Percentiles rank a stretch among this genome's conserved stretches.
Evolutionary conservation across 2,888 invertebrate species (phyloP).

Genomic region (Cheiracanthium punctorium): DNA sequence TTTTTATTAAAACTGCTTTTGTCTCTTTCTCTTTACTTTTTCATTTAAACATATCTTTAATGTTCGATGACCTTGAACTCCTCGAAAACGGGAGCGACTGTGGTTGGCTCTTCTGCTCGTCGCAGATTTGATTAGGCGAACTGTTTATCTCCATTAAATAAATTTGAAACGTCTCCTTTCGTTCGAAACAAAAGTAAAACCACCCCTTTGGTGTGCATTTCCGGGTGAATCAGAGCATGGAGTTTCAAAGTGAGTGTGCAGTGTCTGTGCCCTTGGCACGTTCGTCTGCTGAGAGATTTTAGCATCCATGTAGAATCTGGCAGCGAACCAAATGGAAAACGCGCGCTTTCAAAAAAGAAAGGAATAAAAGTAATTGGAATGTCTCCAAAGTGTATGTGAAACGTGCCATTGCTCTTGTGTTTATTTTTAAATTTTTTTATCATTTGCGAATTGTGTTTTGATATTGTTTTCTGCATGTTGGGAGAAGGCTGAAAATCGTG

Average conservation of each 20-base stretch:
- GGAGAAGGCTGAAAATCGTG: no score
- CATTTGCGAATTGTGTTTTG: conserved; percentile 1
- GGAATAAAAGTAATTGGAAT: not conserved
- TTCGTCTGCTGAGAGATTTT: conserved; percentile 24
- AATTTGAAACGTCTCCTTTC: not conserved
- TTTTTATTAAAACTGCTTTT: no score
- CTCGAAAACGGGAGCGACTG: no score
- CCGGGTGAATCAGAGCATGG: conserved; percentile 53
- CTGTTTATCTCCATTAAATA: not conserved
- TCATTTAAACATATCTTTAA: no score
- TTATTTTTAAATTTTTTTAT: not conserved
- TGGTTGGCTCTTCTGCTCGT: no score
- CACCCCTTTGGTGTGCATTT: not conserved
- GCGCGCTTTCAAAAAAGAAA: conserved; percentile 7
- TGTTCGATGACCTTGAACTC: no score
- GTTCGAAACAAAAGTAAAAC: conserved; percentile 11
- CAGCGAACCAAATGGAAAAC: conserved; percentile 34
- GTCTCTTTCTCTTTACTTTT: no score
- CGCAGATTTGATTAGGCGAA: not conserved
- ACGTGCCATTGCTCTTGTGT: not conserved
- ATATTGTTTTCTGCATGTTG: not conserved
- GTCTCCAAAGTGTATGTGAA: not conserved
- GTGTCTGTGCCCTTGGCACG: conserved; percentile 43
- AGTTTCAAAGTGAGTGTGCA: conserved; percentile 1
- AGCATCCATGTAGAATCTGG: conserved; percentile 43